These are phyloP conservation scores for Camelus bactrianus DNA, from an alignment of 2,113 vertebrate genomes.

Conservation along the genomic window DNA sequence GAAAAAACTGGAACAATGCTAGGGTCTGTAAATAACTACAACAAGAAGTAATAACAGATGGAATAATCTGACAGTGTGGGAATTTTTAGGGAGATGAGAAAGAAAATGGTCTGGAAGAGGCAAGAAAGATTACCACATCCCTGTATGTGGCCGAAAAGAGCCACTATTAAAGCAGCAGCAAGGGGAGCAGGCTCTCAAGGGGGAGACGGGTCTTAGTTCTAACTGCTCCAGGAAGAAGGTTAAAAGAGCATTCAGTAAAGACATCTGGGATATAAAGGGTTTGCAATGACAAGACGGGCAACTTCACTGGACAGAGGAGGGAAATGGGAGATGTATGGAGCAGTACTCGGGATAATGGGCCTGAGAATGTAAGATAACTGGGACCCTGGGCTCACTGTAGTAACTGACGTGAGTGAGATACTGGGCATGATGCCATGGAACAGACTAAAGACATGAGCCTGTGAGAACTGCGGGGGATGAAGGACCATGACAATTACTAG, in stretches of 20 bases:
- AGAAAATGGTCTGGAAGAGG: background rate
- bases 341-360: rapidly evolving
- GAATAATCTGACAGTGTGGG: background rate
- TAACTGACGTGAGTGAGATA: background rate
- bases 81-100: background rate
- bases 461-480: background rate
- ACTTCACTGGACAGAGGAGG: background rate
- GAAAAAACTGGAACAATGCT: background rate
- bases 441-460: rapidly evolving
- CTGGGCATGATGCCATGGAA: background rate
- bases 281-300: background rate
- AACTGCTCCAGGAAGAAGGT: background rate
- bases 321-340: background rate
- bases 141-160: background rate
- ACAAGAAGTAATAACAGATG: background rate
- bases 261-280: too few species aligned
- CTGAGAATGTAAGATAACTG: too few species aligned
- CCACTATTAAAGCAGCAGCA: background rate
- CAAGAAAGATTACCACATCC: background rate
- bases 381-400: too few species aligned
- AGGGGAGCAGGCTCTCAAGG: background rate
- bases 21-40: background rate
- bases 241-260: background rate
- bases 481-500: background rate
- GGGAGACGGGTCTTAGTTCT: background rate